Evolutionary conservation across 1,140 invertebrate species (phyloP), one percentile per base, ranked within the genome.

Genomic region (Odontomachus brunneus): DNA sequence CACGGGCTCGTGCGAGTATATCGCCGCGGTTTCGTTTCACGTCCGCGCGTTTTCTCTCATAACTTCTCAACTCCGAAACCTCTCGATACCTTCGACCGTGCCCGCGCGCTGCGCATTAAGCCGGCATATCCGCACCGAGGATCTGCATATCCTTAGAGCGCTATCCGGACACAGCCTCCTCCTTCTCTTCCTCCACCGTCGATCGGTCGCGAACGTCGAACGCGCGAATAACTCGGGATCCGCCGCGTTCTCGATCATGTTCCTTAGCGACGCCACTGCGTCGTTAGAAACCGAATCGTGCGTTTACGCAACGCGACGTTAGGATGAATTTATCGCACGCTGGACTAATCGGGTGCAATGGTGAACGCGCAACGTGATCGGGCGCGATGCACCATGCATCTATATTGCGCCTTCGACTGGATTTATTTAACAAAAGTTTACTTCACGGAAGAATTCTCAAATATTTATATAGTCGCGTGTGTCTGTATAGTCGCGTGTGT

Each of bases 21-120:
- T 69, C 73, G 81, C 3, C 38, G 22, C 73, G 83, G 72, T 83
- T 85, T 55, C 84, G 83, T 82, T 85, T 72, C 80, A 51, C 71
- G 38, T 29, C 44, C 38, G 38, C 38, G 38, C 80, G 59, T 87
- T 88, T 86, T 87, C 85, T 87, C 82, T 81, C 74, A 78, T 87
- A 84, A 87, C 59, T 87, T 87, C 66, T 74, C 67, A 22, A 49
- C 19, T 24, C 14, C 15, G 14, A 67, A 73, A 76, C 53, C 76
- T 63, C 75, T 85, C 59, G 82, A 71, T 76, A 63, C 11, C 19
- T 75, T 26, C 12, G 51, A 51, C 33, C 51, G 65, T 33, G 29
- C 2, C 29, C 51, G 22, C 72, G 71, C n/a, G n/a, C n/a, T n/a
- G n/a, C n/a, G n/a, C n/a, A n/a, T 19, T 15, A 26, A 74, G 44